phyloP scores from a whole-genome alignment of 1,140 invertebrate genomes.

The Gonatopus flavifemur region DNA sequence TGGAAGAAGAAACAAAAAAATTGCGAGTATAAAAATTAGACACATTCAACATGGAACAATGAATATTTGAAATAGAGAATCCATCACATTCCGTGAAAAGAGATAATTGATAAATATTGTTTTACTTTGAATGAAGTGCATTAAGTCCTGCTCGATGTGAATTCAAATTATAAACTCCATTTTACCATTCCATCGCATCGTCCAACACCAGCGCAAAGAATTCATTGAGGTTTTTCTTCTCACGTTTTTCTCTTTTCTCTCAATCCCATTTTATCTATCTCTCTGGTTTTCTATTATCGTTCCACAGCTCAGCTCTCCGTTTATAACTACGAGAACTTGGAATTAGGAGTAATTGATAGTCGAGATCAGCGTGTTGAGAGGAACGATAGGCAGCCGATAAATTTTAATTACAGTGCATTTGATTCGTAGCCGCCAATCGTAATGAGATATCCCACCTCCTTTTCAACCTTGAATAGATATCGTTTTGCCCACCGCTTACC shows the following conservation, averaged over 20 bases:
- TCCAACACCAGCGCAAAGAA: neutral
- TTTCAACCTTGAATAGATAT: too few species aligned
- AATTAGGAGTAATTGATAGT: conserved; percentile 32
- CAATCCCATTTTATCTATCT: neutral
- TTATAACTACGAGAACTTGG: neutral
- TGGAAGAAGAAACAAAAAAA: too few species aligned
- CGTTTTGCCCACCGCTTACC: neutral
- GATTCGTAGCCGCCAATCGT: conserved; percentile 1
- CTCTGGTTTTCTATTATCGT: neutral
- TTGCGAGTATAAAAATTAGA: too few species aligned
- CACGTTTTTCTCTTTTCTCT: neutral
- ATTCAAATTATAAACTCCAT: too few species aligned
- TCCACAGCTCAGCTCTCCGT: neutral
- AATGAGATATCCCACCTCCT: conserved; percentile 19
- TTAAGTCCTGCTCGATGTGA: too few species aligned
- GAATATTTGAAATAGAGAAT: too few species aligned
- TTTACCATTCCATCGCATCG: neutral
- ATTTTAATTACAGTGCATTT: conserved; percentile 27
- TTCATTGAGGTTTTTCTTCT: neutral
- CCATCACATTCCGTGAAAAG: too few species aligned
- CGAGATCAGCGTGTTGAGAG: conserved; percentile 6
- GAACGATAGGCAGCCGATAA: conserved; percentile 14
- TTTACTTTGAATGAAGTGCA: too few species aligned
- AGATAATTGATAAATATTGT: too few species aligned
- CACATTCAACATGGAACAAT: too few species aligned